Evolutionary conservation across 2,888 invertebrate genomes (phyloP), one percentile per base, ranked within the genome.

Genomic region (Melanostoma scalare): DNA sequence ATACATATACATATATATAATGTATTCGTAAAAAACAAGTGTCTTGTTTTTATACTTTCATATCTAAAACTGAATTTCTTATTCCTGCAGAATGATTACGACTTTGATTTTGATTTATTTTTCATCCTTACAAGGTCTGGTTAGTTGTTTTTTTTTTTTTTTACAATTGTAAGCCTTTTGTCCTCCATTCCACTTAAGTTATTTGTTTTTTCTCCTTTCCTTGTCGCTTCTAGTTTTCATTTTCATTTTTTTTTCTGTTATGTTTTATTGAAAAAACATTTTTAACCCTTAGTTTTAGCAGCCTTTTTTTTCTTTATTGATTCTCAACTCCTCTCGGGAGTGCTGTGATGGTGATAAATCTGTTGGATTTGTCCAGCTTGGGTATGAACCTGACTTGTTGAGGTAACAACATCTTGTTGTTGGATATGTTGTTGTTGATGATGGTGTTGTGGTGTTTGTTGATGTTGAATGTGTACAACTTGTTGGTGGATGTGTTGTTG

Each of bases 241-340:
- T n/a, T 65, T 40, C 46, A 20, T 55, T 61, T 42, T 9, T 55
- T 36, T 67, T 60, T 60, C 20, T 58, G 3, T 9, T 55, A 42
- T 48, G 44, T 75, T 74, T 33, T 69, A 20, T 58, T 71, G 33
- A 42, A 36, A 61, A 42, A 56, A 55, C 30, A 71, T 56, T 86
- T 87, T 89, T 88, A 90, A 89, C 90, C 90, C 89, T 90, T 90
- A 87, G 89, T 88, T 86, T 90, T 90, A 56, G 88, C 87, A 75
- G 89, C 87, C 88, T 90, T 90, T 87, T 90, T 90, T 80, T 90
- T 88, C 86, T 90, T 90, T 68, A 80, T 81, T 90, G 90, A 90
- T 89, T 91, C 90, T 91, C 90, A 91, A 91, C 91, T 91, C 86
- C 91, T 90, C 87, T 90, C 91, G 60, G 90, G 90, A 86, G 91